phyloP scores from a whole-genome alignment of 2,888 invertebrate genomes.

The Ophioninae sp. region DNA sequence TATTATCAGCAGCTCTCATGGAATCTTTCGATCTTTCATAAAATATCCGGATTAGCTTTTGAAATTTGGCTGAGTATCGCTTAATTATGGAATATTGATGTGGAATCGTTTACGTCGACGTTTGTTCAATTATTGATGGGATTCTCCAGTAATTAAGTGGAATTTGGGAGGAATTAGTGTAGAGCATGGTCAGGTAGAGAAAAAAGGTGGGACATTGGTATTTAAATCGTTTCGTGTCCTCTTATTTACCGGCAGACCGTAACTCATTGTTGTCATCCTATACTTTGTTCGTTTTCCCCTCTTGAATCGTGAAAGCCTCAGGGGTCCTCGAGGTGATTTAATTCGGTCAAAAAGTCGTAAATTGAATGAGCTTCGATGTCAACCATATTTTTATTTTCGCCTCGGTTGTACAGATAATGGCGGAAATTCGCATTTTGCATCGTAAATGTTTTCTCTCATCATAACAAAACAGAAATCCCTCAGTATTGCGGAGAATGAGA shows the following conservation, averaged over 20 bases:
- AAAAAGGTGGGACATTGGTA: conserved; percentile 70
- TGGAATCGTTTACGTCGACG: not conserved
- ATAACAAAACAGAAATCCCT: conserved; percentile 11
- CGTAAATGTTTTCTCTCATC: not conserved
- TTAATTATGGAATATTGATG: not conserved
- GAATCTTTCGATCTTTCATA: not conserved
- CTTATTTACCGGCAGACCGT: conserved; percentile 65
- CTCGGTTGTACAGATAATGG: conserved; percentile 37
- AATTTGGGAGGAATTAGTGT: conserved; percentile 67
- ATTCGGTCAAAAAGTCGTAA: conserved; percentile 60
- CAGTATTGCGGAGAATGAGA: not conserved
- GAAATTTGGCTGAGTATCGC: not conserved
- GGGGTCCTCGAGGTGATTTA: conserved; percentile 64
- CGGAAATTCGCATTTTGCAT: conserved; percentile 25
- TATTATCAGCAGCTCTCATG: not conserved
- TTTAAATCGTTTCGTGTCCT: conserved; percentile 73
- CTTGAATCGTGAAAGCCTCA: conserved; percentile 54
- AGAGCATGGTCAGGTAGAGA: conserved; percentile 41
- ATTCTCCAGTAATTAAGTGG: conserved; percentile 25
- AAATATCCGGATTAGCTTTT: conserved; percentile 3
- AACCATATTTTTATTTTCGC: conserved; percentile 41
- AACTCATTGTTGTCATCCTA: conserved; percentile 72
- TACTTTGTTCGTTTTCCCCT: conserved; percentile 52
- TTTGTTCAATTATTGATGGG: conserved; percentile 25
- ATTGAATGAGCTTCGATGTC: conserved; percentile 60